Conservation (phyloP, 2,113 vertebrate genomes). For the Candoia aspera region DNA sequence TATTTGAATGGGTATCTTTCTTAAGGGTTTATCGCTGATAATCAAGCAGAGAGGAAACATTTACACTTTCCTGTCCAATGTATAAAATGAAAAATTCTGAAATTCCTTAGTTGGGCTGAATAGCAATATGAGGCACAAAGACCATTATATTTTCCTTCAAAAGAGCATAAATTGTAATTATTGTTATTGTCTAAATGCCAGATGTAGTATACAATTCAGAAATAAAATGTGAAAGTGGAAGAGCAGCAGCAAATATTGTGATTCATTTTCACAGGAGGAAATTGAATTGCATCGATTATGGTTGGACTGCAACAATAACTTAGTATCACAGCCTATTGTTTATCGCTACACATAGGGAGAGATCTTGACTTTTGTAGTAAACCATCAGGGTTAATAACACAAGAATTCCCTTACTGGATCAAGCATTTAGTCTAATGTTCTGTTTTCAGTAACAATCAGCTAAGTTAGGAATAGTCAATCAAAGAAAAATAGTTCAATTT, state of each 20-base stretch:
- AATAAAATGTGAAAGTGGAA: neutral
- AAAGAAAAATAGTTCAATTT: neutral
- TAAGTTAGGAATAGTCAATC: neutral
- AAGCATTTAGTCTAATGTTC: neutral
- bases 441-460: neutral
- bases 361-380: neutral
- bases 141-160: neutral
- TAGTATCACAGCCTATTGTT: neutral
- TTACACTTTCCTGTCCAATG: neutral
- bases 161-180: neutral
- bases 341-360: constrained; percentile 1
- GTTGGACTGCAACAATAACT: constrained; percentile 19
- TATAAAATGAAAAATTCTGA: neutral
- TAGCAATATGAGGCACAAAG: neutral
- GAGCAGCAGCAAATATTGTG: neutral
- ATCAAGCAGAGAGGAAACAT: neutral
- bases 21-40: fast-evolving
- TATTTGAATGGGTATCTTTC: neutral
- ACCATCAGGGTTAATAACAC: neutral
- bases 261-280: neutral
- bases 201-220: neutral
- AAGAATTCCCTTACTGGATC: neutral
- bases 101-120: neutral
- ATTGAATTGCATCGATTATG: neutral
- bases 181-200: constrained; percentile 25